Base-by-base conservation (phyloP, 2,888 invertebrate species). In the Scaptomyza polygonia region DNA sequence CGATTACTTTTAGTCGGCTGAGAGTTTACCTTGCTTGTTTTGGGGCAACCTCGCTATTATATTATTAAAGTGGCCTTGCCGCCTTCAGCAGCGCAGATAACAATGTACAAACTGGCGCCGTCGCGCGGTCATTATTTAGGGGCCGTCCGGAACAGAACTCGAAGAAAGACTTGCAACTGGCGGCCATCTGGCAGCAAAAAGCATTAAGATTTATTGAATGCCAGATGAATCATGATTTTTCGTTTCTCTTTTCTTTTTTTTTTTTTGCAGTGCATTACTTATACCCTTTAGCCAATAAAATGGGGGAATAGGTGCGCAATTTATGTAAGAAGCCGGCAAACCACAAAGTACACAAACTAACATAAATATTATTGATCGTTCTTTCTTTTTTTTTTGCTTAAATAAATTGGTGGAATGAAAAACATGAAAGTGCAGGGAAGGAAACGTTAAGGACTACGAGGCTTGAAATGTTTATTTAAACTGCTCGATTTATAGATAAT, bases 31-130 rank as follows among this genome's bases (percentile, higher is more conserved):
- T 80, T 84, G 67, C 56, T 27, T 11, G 16, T 39, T 14, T 39
- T 14, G 32, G 32, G 7, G 14, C 18, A 9, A 2, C 6, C n/a
- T n/a, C 2, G 3, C n/a, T 12, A 4, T 11, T 9, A 9, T 29
- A 8, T 9, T 2, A 9, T 29, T n/a, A n/a, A n/a, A 29, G 29
- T 9, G 25, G 25, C 29, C 29, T 12, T 8, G 1, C 36, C 14
- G 7, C 36, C 14, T 18, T n/a, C 3, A 6, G 18, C 9, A 30
- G 6, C 48, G 47, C 66, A 85, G 87, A 86, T 88, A 88, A 86
- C 85, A 84, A 76, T 80, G 68, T 81, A 81, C 85, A 88, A 88
- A 86, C 65, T 84, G 78, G 78, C 80, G 84, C 75, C 65, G 69
- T 66, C 51, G 68, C 67, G 63, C 58, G 81, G 70, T 88, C 84